A percentile compares a stretch with the other conserved stretches of the same genome.
These are phyloP conservation scores for Drosophila suboccidentalis DNA, from an alignment of 2,888 invertebrate genomes.

Conservation along the genomic window DNA sequence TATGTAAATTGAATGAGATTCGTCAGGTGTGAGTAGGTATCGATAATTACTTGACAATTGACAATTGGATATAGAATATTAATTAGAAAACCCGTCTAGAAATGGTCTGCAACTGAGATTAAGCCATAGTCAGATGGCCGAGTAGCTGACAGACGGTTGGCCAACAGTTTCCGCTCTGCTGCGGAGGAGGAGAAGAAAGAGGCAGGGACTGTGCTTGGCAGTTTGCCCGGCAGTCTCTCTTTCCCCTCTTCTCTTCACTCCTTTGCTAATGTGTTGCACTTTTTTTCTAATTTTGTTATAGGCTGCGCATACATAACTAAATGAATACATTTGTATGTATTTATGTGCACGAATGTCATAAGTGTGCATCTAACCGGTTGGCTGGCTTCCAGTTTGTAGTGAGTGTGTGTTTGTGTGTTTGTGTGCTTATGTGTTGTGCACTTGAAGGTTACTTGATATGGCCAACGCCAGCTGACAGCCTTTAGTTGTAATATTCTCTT, in stretches of 20 bases:
- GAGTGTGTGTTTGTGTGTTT: conserved; percentile 36
- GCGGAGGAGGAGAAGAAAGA: not conserved
- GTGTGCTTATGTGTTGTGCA: too few species aligned
- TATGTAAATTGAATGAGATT: conserved; percentile 23
- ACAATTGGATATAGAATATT: conserved; percentile 39
- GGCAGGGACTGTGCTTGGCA: conserved; percentile 20
- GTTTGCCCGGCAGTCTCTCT: conserved; percentile 13
- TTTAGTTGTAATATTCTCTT: conserved; percentile 18
- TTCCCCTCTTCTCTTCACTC: not conserved
- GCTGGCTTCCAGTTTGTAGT: conserved; percentile 51
- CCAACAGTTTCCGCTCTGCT: conserved; percentile 67
- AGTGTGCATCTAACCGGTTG: conserved; percentile 70
- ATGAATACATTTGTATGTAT: conserved; percentile 16
- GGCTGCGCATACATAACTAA: conserved; percentile 36
- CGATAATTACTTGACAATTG: conserved; percentile 41
- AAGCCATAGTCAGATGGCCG: conserved; percentile 15
- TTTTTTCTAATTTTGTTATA: conserved; percentile 57
- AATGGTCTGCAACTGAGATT: conserved; percentile 46
- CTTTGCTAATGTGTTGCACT: conserved; percentile 38
- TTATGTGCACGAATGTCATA: conserved; percentile 31
- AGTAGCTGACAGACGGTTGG: conserved; percentile 38
- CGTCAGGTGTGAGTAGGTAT: conserved; percentile 46
- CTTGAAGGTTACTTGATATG: conserved; percentile 80
- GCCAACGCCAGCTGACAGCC: conserved; percentile 43
- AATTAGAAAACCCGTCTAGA: conserved; percentile 37